Evolutionary conservation across 2,797 vertebrate genomes (phyloP), one percentile per base, ranked within the genome.

Genomic region (Oceanodroma leucorhoa): DNA sequence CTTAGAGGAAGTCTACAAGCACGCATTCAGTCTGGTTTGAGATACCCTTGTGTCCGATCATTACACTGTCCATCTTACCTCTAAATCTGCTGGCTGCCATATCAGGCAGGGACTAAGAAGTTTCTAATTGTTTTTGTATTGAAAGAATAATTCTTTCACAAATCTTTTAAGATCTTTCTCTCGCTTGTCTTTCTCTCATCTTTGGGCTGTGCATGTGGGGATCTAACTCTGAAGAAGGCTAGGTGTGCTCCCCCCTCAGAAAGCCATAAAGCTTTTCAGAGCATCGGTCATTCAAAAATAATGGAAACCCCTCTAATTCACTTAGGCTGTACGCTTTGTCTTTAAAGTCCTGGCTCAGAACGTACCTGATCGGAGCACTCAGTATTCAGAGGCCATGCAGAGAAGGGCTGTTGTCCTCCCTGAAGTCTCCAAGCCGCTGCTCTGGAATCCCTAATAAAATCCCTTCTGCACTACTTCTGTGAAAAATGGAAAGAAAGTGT

Each of bases 311-410:
- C 46, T 62, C 40, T 83, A 15, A 41, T 64, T 70, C 3, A 0
- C 27, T 48, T 32, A 30, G 11, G 32, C 30, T 57, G 21, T 24
- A 41, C 0, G 1, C 20, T 84, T 58, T 60, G 46, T n/a, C 36
- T 85, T 61, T 38, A 32, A 57, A 70, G 65, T 64, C 38, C 38
- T 83, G 86, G 26, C 32, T 22, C 40, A 57, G 51, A 48, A 55
- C 0, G 0, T 40, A 53, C 11, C 9, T 0, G 2, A 27, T 22
- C 2, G 5, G 32, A 76, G 43, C 50, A 26, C 64, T 69, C 26
- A 41, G 34, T 24, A 43, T 66, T 38, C 69, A 67, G 62, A 79
- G 30, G 34, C 43, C 2, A 0, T 43, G 32, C n/a, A 83, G 36
- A 26, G 50, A 43, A 87, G 36, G 26, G 26, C 34, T 64, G 12